Evolutionary conservation across 2,888 invertebrate species (phyloP).

Genomic region (Agrotis puta): DNA sequence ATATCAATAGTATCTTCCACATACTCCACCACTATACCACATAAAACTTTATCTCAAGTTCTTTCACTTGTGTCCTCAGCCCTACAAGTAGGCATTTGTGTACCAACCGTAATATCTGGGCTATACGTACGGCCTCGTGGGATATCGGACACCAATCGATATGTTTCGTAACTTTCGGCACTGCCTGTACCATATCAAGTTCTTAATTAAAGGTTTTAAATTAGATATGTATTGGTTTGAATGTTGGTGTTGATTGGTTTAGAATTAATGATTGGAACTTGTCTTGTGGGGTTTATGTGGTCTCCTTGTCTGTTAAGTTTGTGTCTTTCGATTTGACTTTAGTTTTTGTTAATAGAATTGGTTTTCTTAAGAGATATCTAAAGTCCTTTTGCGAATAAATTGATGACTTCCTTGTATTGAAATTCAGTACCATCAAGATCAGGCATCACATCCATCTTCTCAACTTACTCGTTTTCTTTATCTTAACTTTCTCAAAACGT

Average conservation of each 20-base stretch:
- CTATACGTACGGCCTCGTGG: slow-evolving; percentile 48
- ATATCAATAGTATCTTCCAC: slow-evolving; percentile 2
- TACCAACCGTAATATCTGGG: slow-evolving; percentile 52
- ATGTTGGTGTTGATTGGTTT: slow-evolving; percentile 25
- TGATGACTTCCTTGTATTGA: not conserved
- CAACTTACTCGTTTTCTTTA: not conserved
- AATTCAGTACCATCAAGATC: not conserved
- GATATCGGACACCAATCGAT: slow-evolving; percentile 66
- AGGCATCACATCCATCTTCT: not conserved
- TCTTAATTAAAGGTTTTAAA: slow-evolving; percentile 59
- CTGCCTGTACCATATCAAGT: slow-evolving; percentile 43
- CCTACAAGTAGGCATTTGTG: slow-evolving; percentile 40
- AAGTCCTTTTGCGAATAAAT: not conserved
- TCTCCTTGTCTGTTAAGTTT: not conserved
- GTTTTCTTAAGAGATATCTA: not conserved
- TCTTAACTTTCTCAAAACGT: slow-evolving; percentile 5
- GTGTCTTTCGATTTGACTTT: not conserved
- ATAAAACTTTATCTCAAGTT: slow-evolving; percentile 26
- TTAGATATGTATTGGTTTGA: slow-evolving; percentile 40
- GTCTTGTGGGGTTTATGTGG: not conserved
- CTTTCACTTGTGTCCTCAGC: slow-evolving; percentile 39
- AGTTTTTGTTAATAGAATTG: not conserved
- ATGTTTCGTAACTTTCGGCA: slow-evolving; percentile 57
- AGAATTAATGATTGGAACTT: slow-evolving; percentile 8
- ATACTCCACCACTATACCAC: not conserved